Conservation (phyloP, 2,797 vertebrate species). For the Pangasius krempfi region DNA sequence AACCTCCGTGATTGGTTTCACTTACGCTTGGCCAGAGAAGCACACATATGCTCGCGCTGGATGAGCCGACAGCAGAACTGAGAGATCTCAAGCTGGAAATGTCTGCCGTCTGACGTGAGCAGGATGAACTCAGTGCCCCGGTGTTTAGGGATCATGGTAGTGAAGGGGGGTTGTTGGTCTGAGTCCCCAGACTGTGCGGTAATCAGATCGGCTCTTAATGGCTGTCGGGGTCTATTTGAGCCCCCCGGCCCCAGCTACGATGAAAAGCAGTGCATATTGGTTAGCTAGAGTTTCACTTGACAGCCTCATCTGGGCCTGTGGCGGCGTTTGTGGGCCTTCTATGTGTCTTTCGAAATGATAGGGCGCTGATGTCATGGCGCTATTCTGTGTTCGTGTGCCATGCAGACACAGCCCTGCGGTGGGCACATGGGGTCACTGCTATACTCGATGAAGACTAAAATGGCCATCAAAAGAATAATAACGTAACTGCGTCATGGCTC, state of each 20-base stretch:
- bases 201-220: constrained; percentile 67
- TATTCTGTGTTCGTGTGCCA: constrained; percentile 66
- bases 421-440: constrained; percentile 25
- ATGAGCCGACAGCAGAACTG: constrained; percentile 30
- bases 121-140: constrained; percentile 52
- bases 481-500: not conserved
- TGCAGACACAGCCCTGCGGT: not conserved
- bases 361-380: constrained; percentile 75
- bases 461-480: not conserved
- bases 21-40: constrained; percentile 55
- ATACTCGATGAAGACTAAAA: constrained; percentile 23
- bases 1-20: constrained; percentile 59
- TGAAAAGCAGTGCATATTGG: constrained; percentile 50
- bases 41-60: constrained; percentile 40
- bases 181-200: constrained; percentile 59
- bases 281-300: constrained; percentile 53
- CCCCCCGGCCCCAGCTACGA: constrained; percentile 39
- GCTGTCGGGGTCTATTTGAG: constrained; percentile 60
- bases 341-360: constrained; percentile 68
- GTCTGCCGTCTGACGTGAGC: constrained; percentile 52
- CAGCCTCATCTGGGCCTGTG: constrained; percentile 47
- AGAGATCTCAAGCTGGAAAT: constrained; percentile 39
- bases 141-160: constrained; percentile 10
- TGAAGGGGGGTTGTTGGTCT: constrained; percentile 32
- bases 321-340: constrained; percentile 62